A percentile compares a stretch with the other conserved stretches of the same genome.
phyloP scores from a whole-genome alignment of 1,140 invertebrate species.

The Cydia strobilella region DNA sequence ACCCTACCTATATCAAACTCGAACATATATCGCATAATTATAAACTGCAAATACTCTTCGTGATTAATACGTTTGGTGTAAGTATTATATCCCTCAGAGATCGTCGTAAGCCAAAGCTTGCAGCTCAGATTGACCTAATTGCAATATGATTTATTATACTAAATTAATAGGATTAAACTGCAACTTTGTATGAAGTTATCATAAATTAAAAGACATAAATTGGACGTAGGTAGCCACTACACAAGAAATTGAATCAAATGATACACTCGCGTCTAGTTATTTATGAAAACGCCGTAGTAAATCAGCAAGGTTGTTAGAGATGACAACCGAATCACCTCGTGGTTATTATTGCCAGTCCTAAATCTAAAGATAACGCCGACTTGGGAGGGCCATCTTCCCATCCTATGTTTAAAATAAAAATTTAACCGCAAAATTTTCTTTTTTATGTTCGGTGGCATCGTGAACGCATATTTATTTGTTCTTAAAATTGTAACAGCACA shows the following conservation, averaged over 20 bases:
- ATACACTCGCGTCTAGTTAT: slow-evolving; percentile 32
- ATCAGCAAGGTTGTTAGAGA: slow-evolving; percentile 39
- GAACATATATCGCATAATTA: too few relatives aligned
- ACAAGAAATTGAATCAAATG: not conserved
- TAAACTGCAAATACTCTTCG: too few relatives aligned
- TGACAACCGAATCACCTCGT: slow-evolving; percentile 50
- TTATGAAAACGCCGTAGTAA: slow-evolving; percentile 41
- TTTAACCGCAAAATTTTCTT: slow-evolving; percentile 68
- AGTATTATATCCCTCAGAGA: too few relatives aligned
- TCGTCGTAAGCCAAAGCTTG: too few relatives aligned
- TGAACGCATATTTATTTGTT: slow-evolving; percentile 63
- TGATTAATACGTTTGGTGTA: too few relatives aligned
- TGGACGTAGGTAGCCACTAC: not conserved
- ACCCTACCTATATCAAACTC: too few relatives aligned
- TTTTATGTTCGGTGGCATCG: slow-evolving; percentile 55
- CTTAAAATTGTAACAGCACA: slow-evolving; percentile 58
- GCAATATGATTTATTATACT: too few relatives aligned
- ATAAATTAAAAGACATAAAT: not conserved
- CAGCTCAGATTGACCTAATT: too few relatives aligned
- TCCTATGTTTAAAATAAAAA: slow-evolving; percentile 80
- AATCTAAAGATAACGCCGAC: slow-evolving; percentile 74
- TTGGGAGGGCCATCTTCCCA: slow-evolving; percentile 70
- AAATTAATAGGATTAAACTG: not conserved
- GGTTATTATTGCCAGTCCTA: slow-evolving; percentile 62
- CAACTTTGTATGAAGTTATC: too few relatives aligned